These are phyloP conservation scores for Melanotaenia parkinsoni DNA, from an alignment of 2,797 vertebrate species.

Conservation along the genomic window DNA sequence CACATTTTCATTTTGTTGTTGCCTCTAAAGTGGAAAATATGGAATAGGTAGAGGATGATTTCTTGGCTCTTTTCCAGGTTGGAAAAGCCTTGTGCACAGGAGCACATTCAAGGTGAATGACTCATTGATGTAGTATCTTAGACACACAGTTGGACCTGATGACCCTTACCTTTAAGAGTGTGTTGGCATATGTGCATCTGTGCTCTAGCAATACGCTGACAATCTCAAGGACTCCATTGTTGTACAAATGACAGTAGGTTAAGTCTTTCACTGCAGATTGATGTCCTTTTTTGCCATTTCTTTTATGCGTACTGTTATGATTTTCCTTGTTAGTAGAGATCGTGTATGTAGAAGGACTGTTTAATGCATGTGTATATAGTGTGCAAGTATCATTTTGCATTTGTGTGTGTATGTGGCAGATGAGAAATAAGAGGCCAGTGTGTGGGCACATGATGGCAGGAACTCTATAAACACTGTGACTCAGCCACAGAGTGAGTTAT, in stretches of 20 bases:
- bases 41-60: conserved; percentile 46
- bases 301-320: conserved; percentile 27
- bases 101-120: conserved; percentile 69
- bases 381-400: conserved; percentile 26
- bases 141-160: conserved; percentile 43
- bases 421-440: conserved; percentile 57
- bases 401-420: conserved; percentile 29
- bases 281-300: conserved; percentile 28
- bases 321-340: conserved; percentile 26
- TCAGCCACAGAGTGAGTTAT: conserved; percentile 65
- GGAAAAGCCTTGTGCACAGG: conserved; percentile 61
- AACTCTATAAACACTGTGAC: conserved; percentile 72
- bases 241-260: not conserved
- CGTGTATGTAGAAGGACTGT: conserved; percentile 8
- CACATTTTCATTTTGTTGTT: conserved; percentile 22
- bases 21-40: conserved; percentile 42
- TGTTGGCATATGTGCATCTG: conserved; percentile 20
- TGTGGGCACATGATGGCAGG: conserved; percentile 59
- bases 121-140: conserved; percentile 59
- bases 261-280: conserved; percentile 34
- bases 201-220: conserved; percentile 1
- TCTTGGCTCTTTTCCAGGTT: conserved; percentile 58
- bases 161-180: conserved; percentile 39
- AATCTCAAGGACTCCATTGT: conserved; percentile 47
- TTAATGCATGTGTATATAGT: conserved; percentile 8